Conservation (phyloP, 2,797 vertebrate species). For the Malacoraja senta region DNA sequence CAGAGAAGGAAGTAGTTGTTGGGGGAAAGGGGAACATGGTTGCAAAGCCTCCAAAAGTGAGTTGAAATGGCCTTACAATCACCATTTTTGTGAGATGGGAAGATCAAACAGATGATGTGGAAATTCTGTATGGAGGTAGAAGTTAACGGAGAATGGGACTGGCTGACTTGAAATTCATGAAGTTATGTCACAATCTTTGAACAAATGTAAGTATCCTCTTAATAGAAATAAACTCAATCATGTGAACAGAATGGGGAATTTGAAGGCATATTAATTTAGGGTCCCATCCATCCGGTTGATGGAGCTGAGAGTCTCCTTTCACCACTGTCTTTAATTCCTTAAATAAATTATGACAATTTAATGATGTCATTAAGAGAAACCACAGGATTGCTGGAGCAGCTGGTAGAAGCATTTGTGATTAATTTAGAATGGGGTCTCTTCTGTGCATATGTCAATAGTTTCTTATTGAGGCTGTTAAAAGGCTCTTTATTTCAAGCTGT, state of each 20-base stretch:
- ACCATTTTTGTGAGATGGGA: too few species aligned
- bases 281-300: not conserved
- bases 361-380: not conserved
- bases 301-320: not conserved
- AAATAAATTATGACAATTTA: not conserved
- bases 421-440: not conserved
- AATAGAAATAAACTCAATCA: not conserved
- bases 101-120: too few species aligned
- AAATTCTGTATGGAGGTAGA: too few species aligned
- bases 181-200: not conserved
- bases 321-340: not conserved
- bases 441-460: not conserved
- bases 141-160: not conserved
- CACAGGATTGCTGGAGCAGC: not conserved
- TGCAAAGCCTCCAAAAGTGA: too few species aligned
- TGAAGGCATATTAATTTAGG: not conserved
- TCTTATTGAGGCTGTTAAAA: not conserved
- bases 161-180: not conserved
- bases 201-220: not conserved
- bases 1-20: too few species aligned
- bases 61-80: too few species aligned
- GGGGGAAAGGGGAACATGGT: too few species aligned
- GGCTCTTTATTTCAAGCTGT: not conserved
- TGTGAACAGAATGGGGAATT: not conserved
- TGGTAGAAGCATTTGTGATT: not conserved